Percentiles rank a stretch among this genome's conserved stretches.
Conservation (phyloP, 2,888 invertebrate genomes). For the Amphimallon solstitiale region DNA sequence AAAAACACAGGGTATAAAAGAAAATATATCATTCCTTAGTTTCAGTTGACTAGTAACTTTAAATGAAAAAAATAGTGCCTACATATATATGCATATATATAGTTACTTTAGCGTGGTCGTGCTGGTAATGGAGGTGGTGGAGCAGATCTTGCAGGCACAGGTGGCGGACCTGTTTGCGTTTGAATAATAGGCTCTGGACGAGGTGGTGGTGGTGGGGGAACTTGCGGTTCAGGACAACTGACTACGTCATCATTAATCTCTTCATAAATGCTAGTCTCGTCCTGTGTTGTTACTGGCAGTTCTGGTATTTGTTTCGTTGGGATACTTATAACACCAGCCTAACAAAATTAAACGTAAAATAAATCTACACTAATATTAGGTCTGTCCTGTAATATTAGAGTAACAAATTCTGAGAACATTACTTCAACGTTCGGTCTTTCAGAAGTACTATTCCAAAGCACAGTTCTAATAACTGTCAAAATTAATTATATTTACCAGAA, state of each 20-base stretch:
- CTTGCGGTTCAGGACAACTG: conserved; percentile 67
- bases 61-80: background rate
- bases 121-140: conserved; percentile 76
- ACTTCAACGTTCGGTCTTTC: no score
- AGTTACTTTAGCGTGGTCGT: conserved; percentile 62
- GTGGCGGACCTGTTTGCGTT: conserved; percentile 65
- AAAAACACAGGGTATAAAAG: no score
- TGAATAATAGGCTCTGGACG: conserved; percentile 68
- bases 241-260: conserved; percentile 66
- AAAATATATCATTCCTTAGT: no score
- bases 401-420: no score
- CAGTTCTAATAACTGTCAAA: no score
- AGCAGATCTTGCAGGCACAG: conserved; percentile 67
- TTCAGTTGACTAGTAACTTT: background rate
- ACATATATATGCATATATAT: background rate
- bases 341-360: conserved; percentile 16
- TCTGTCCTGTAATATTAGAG: no score
- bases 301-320: conserved; percentile 15
- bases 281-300: conserved; percentile 48
- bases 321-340: conserved; percentile 68
- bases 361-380: no score
- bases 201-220: conserved; percentile 70
- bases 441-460: no score
- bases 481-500: conserved; percentile 5
- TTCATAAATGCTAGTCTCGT: conserved; percentile 66